Evolutionary conservation across 2,797 vertebrate genomes (phyloP).

Genomic region (Darevskia mixta): DNA sequence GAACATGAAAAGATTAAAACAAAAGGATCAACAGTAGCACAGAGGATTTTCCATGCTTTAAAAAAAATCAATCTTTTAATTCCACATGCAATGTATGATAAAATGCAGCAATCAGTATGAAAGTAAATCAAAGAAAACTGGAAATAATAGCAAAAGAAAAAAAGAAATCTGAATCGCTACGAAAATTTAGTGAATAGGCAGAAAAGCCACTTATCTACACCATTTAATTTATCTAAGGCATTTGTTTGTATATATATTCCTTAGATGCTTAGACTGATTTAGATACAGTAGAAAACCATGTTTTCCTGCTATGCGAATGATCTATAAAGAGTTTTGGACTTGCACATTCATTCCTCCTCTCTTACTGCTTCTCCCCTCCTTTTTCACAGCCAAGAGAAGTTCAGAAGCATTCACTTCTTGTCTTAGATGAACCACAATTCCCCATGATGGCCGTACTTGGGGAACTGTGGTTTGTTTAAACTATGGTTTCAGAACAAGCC

Average conservation of each 20-base stretch:
- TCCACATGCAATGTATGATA: not conserved
- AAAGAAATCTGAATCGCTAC: not conserved
- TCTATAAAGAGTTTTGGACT: too few relatives aligned
- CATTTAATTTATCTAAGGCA: not conserved
- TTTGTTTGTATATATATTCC: too few relatives aligned
- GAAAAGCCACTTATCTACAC: not conserved
- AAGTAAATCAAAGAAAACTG: not conserved
- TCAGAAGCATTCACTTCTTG: not conserved
- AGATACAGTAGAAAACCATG: too few relatives aligned
- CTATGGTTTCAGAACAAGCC: not conserved
- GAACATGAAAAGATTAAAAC: slow-evolving; percentile 1
- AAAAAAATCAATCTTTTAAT: not conserved
- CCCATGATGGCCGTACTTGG: not conserved
- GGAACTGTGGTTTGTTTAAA: not conserved
- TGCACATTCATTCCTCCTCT: too few relatives aligned
- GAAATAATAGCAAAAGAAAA: not conserved
- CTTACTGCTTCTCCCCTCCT: not conserved
- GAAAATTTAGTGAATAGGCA: not conserved
- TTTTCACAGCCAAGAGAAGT: not conserved
- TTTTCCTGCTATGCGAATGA: too few relatives aligned
- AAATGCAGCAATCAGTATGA: not conserved
- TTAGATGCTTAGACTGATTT: too few relatives aligned
- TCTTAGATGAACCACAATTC: not conserved
- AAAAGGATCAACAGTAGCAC: not conserved
- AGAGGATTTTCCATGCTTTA: not conserved